Conservation (phyloP, 2,888 invertebrate genomes). For the Blomia tropicalis region DNA sequence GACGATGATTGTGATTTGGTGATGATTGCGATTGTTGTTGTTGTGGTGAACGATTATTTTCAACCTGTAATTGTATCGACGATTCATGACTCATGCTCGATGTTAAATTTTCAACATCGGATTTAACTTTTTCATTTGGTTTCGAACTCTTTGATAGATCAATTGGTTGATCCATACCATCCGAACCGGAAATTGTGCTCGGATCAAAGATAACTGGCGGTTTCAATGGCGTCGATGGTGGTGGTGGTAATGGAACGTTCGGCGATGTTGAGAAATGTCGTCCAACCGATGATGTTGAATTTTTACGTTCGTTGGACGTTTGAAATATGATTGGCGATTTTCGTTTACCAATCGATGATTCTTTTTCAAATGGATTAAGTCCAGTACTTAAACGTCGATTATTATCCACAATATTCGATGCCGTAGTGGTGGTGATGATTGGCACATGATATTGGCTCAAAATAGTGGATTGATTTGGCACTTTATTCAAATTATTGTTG, state of each 20-base stretch:
- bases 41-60: neutral
- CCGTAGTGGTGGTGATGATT: neutral
- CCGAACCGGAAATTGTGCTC: neutral
- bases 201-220: neutral
- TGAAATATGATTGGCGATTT: neutral
- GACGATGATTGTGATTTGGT: neutral
- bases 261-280: neutral
- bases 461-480: too few species aligned
- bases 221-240: neutral
- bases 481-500: neutral
- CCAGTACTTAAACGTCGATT: neutral
- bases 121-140: neutral
- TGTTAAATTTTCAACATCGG: neutral
- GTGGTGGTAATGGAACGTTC: neutral
- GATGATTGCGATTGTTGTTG: neutral
- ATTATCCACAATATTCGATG: too few species aligned
- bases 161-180: slow-evolving; percentile 13
- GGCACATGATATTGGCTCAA: neutral
- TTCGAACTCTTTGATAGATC: slow-evolving; percentile 13
- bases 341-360: too few species aligned
- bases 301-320: neutral
- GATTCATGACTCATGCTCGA: neutral
- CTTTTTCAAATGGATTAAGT: neutral
- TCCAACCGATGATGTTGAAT: neutral
- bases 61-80: neutral